Evolutionary conservation across 2,797 vertebrate species (phyloP).

Genomic region (Ispidina picta): DNA sequence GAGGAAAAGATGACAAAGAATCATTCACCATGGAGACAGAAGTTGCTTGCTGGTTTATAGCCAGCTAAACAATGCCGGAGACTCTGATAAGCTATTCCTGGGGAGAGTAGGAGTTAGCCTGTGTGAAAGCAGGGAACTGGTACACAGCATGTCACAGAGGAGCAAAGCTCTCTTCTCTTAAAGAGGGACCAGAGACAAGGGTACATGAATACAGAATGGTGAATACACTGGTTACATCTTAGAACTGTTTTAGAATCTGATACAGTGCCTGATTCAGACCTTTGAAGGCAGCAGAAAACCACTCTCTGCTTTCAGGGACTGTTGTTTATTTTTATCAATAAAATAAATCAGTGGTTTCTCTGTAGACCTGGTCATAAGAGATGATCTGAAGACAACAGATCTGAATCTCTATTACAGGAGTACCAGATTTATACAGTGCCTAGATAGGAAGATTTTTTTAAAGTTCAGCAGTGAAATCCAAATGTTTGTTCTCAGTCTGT

Average conservation of each 20-base stretch:
- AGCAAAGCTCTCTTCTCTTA: neutral
- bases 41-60: constrained; percentile 70
- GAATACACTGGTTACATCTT: neutral
- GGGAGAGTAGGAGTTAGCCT: constrained; percentile 52
- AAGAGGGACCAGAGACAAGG: neutral
- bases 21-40: constrained; percentile 75
- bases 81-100: constrained; percentile 63
- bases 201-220: neutral
- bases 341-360: neutral
- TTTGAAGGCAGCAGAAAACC: neutral
- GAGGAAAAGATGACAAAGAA: constrained; percentile 76
- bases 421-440: neutral
- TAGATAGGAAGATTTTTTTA: neutral
- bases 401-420: neutral
- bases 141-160: neutral
- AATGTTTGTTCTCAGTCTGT: neutral
- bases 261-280: neutral
- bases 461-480: neutral
- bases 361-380: neutral
- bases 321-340: neutral
- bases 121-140: neutral
- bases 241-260: neutral
- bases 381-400: neutral
- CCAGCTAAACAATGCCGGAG: constrained; percentile 66
- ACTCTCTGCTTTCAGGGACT: neutral